Evolutionary conservation across 1,140 invertebrate species (phyloP), one percentile per base, ranked within the genome.

Genomic region (Bombus superbus): DNA sequence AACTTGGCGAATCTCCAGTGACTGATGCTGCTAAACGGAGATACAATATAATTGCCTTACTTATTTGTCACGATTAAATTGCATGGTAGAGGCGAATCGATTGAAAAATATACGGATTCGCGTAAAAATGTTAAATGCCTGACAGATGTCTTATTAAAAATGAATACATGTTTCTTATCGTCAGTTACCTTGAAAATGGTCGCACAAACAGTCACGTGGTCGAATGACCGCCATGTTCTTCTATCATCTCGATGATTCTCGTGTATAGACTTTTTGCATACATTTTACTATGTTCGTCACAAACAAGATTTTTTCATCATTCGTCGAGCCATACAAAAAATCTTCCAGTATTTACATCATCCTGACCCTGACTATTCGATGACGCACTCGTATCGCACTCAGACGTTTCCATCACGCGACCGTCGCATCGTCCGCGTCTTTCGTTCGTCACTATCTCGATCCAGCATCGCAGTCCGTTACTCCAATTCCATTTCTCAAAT

Each of bases 1-100:
- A 88, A 68, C 86, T 88, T 86, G 89, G 89, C 86, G 25, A 35
- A 64, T 42, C 47, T 87, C 88, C 89, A 90, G n/a, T 47, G 44
- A 79, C 69, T 78, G 78, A 66, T 15, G 69, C 38, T 62, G 57
- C 69, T 84, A 76, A 53, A 75, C 13, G n/a, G 11, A 72, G 44
- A 80, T 84, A 84, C 35, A 32, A 87, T 68, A 81, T 32, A 40
- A 82, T 83, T 42, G 68, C 66, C 66, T 82, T 5, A 22, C 10
- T 13, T 66, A 79, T 86, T 79, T 62, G 32, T n/a, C 71, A 3
- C 42, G 76, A 22, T 73, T 9, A 9, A 40, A 79, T 69, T 35
- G 25, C n/a, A 35, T 10, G 15, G 62, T 32, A 15, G 3, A 18
- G 8, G 5, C 15, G 4, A 42, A 42, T 42, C 15, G 35, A 71